Evolutionary conservation across 2,797 vertebrate species (phyloP), one percentile per base, ranked within the genome.

Genomic region (Tenualosa ilisha): DNA sequence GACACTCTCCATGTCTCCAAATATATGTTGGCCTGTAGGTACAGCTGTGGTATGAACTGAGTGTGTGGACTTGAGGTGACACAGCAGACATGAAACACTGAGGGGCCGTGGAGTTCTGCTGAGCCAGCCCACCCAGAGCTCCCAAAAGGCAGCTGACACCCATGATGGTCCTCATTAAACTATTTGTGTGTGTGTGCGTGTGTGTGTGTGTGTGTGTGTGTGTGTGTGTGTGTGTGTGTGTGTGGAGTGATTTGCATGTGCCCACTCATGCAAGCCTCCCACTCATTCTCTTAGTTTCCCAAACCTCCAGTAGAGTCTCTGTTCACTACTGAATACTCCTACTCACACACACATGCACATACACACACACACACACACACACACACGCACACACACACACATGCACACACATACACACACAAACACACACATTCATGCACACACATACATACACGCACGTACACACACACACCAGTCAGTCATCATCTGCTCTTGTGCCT

Each of bases 181-280:
- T 11, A 51, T 51, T 46, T 46, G 7, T 46, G 46, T 3, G 46
- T 46, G 46, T 46, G 46, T 46, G 51, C 12, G 51, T 53, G 9
- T 63, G 61, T 63, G n/a, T 63, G 61, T 63, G 61, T 63, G 61
- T 63, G 61, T 63, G 61, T 63, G 61, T 63, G 61, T 63, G 51
- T 53, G 51, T 53, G 9, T 63, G 61, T 63, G n/a, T 63, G 61
- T 63, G 61, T 63, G 61, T 63, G 61, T 63, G 61, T 63, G 61
- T 63, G 61, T 63, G 2, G 7, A 24, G 7, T 63, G 7, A 63
- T 63, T 24, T 24, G 61, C 22, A 63, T 63, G 8, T 24, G n/a
- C 20, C 20, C 56, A n/a, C 56, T 61, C 20, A 56, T 56, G 50
- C 50, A 51, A 12, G 54, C 54, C 15, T 61, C 56, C 56, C 56